phyloP scores from a whole-genome alignment of 2,888 invertebrate species.

The Oligia latruncula region DNA sequence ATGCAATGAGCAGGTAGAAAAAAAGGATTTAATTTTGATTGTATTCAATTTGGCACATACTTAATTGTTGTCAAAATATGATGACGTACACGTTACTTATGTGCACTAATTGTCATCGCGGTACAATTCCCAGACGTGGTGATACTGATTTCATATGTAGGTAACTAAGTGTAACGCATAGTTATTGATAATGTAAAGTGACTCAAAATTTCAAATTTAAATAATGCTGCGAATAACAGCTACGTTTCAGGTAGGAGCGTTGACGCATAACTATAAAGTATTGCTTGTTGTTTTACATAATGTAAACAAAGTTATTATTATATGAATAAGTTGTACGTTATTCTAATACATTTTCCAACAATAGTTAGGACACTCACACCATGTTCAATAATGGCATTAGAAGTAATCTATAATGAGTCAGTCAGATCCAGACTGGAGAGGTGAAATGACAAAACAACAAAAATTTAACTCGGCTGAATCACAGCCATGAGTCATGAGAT shows the following conservation, averaged over 20 bases:
- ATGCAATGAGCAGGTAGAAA: not conserved
- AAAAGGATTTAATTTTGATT: not conserved
- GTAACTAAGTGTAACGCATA: conserved; percentile 3
- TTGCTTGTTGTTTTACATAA: conserved; percentile 23
- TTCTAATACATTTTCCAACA: conserved; percentile 48
- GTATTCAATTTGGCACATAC: not conserved
- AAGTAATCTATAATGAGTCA: conserved; percentile 64
- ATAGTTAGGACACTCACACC: conserved; percentile 55
- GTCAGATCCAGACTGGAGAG: conserved; percentile 73
- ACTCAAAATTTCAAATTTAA: conserved; percentile 29
- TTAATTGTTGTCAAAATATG: not conserved
- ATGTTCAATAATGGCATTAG: conserved; percentile 50
- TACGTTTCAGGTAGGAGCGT: conserved; percentile 26
- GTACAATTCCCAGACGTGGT: not conserved
- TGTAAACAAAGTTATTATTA: conserved; percentile 43
- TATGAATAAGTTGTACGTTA: conserved; percentile 37
- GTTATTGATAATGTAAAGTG: conserved; percentile 18
- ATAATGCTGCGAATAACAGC: conserved; percentile 7
- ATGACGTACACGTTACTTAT: too few species aligned
- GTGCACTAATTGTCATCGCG: not conserved
- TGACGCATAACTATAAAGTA: conserved; percentile 36
- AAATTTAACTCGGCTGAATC: conserved; percentile 70
- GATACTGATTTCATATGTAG: conserved; percentile 14
- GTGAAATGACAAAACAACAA: conserved; percentile 73
- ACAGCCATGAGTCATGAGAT: conserved; percentile 67